Conservation (phyloP, 2,888 invertebrate genomes). For the Synanthedon tipuliformis region DNA sequence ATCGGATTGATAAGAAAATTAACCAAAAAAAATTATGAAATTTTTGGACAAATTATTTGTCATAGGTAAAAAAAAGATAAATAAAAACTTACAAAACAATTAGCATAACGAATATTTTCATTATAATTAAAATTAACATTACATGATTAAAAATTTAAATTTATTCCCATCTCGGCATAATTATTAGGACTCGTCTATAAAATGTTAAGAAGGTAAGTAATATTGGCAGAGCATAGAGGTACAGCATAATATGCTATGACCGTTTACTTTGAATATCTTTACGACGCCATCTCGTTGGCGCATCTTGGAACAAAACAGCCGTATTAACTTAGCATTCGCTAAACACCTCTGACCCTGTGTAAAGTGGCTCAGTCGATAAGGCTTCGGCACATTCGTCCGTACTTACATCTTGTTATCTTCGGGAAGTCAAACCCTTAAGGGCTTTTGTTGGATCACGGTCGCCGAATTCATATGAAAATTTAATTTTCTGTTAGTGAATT, state of each 20-base stretch:
- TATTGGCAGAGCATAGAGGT: slow-evolving; percentile 5
- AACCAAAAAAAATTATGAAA: no score
- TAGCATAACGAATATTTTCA: no score
- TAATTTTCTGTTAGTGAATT: slow-evolving; percentile 61
- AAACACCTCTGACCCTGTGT: slow-evolving; percentile 51
- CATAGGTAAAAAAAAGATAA: no score
- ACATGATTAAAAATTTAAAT: no score
- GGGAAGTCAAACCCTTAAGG: slow-evolving; percentile 40
- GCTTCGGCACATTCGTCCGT: slow-evolving; percentile 40
- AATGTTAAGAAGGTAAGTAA: no score
- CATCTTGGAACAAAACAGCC: slow-evolving; percentile 37
- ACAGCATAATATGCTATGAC: slow-evolving; percentile 9
- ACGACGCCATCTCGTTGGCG: slow-evolving; percentile 38
- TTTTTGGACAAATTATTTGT: no score
- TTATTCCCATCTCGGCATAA: no score
- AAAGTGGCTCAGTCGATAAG: slow-evolving; percentile 49
- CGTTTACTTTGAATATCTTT: slow-evolving; percentile 54
- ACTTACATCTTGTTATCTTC: slow-evolving; percentile 57
- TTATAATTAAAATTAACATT: no score
- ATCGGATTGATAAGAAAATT: no score
- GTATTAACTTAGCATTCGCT: slow-evolving; percentile 50
- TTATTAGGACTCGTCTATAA: no score
- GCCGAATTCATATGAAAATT: slow-evolving; percentile 63
- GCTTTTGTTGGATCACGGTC: slow-evolving; percentile 54
- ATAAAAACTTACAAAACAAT: no score